Conservation (phyloP, 2,113 vertebrate genomes). For the Cyanoliseus patagonus region DNA sequence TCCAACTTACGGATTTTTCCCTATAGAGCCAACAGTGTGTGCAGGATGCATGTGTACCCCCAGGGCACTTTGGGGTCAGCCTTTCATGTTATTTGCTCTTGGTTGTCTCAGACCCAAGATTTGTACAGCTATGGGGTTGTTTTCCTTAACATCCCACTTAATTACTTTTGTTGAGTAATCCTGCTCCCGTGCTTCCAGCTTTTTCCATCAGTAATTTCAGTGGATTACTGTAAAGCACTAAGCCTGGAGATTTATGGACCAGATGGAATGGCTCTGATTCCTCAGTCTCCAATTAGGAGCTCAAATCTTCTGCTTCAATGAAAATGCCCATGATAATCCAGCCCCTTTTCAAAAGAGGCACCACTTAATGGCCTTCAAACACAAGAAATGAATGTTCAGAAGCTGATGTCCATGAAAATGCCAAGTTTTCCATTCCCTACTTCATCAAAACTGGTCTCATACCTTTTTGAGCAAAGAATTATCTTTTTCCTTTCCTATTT, state of each 20-base stretch:
- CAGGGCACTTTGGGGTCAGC: neutral
- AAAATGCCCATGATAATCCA: neutral
- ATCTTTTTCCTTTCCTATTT: neutral
- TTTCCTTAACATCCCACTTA: neutral
- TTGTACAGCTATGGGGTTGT: neutral
- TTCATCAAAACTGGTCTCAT: neutral
- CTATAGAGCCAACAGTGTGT: neutral
- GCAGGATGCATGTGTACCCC: neutral
- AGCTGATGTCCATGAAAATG: neutral
- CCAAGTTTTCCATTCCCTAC: neutral
- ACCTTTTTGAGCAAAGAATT: neutral
- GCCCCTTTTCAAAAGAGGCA: neutral
- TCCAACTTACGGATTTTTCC: neutral
- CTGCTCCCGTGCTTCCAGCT: neutral
- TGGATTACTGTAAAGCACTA: neutral
- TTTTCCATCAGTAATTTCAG: neutral
- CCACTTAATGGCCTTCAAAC: accelerated
- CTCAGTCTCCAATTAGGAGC: neutral
- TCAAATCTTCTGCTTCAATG: neutral
- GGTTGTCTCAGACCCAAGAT: neutral
- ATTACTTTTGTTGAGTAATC: neutral
- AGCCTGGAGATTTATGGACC: neutral
- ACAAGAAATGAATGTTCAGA: neutral
- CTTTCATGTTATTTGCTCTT: neutral
- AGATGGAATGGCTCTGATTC: neutral